phyloP scores from a whole-genome alignment of 2,113 vertebrate genomes.

The Mohoua ochrocephala region DNA sequence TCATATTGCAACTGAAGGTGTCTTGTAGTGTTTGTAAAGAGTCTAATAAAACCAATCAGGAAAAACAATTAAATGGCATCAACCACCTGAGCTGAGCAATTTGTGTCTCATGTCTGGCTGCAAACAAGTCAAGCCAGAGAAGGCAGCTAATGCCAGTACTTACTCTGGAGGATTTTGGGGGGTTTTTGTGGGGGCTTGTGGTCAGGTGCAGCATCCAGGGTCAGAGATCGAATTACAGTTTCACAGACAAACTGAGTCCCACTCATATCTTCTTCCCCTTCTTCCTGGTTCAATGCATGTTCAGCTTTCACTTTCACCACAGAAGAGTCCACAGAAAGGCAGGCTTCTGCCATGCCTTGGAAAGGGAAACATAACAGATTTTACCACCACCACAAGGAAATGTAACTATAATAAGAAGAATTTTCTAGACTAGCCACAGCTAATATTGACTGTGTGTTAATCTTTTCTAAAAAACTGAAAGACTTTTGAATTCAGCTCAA shows the following conservation, averaged over 20 bases:
- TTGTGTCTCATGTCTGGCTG: not conserved
- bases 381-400: not conserved
- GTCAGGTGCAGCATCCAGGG: constrained; percentile 93
- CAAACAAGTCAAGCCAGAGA: not conserved
- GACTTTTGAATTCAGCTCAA: not conserved
- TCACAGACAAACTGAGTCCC: constrained; percentile 98
- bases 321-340: not conserved
- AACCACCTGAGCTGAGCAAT: not conserved
- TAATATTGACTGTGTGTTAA: not conserved
- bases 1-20: not conserved
- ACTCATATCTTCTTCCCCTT: constrained; percentile 92
- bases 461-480: not conserved
- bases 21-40: not conserved
- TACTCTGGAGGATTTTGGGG: constrained; percentile 61
- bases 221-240: constrained; percentile 94
- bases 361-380: not conserved
- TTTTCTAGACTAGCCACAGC: not conserved
- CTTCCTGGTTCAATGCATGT: constrained; percentile 71
- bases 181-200: constrained; percentile 78
- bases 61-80: not conserved
- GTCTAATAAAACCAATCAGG: not conserved
- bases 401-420: fast-evolving
- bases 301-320: constrained; percentile 31
- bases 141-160: constrained; percentile 41
- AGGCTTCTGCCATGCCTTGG: not conserved